Conservation (phyloP, 2,888 invertebrate genomes). For the Uropetala carovei region DNA sequence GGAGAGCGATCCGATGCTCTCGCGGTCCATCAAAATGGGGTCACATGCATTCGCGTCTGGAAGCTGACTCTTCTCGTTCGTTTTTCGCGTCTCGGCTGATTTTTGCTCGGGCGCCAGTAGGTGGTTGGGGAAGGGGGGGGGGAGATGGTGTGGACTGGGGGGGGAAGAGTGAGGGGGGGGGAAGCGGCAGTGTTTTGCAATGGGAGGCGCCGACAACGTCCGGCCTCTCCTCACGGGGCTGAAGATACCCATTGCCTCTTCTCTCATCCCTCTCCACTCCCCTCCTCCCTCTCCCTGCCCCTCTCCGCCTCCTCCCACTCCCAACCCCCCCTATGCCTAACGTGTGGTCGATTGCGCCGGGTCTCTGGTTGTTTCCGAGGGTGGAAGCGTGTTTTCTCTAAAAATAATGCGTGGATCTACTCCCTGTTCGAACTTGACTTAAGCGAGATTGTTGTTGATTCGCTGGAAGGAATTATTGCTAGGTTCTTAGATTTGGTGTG, state of each 20-base stretch:
- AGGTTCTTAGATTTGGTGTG: not conserved
- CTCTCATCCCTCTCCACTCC: not conserved
- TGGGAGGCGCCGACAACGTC: not conserved
- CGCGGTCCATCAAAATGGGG: not conserved
- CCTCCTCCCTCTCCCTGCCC: not conserved
- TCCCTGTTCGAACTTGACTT: not conserved
- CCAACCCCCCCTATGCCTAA: not conserved
- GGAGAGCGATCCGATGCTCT: not conserved
- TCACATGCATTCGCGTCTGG: not conserved
- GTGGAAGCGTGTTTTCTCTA: constrained; percentile 21
- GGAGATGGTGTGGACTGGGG: no score
- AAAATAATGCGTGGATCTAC: constrained; percentile 43
- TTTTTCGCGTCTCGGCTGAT: not conserved
- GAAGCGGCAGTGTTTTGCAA: not conserved
- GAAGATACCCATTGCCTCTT: not conserved
- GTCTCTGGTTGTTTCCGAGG: not conserved
- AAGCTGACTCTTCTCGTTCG: not conserved
- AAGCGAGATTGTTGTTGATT: not conserved
- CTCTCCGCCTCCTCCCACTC: not conserved
- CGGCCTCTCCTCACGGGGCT: constrained; percentile 1
- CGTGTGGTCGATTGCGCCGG: constrained; percentile 54
- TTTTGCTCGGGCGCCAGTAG: no score
- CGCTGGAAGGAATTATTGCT: not conserved
- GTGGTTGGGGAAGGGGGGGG: no score
- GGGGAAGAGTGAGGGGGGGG: not conserved